Percentiles rank a stretch among this genome's conserved stretches.
Evolutionary conservation across 2,113 vertebrate genomes (phyloP).

Genomic region (Nycticebus coucang): DNA sequence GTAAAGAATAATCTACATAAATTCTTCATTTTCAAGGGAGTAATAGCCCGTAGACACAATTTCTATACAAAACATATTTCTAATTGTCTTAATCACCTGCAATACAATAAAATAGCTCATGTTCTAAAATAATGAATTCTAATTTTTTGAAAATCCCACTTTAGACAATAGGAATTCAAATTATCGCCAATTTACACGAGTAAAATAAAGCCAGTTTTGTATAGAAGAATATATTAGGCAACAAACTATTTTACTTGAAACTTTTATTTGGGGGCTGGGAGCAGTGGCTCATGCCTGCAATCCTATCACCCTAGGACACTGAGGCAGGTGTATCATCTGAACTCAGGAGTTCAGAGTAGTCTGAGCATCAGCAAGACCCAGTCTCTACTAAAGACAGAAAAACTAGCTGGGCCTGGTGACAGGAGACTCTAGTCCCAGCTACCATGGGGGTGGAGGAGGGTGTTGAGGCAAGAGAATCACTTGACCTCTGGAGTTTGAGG

Average conservation of each 20-base stretch:
- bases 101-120: not conserved
- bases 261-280: not conserved
- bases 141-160: not conserved
- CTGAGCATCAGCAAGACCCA: too few relatives aligned
- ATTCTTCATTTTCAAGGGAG: not conserved
- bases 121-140: not conserved
- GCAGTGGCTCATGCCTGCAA: too few relatives aligned
- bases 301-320: too few relatives aligned
- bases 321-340: too few relatives aligned
- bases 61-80: not conserved
- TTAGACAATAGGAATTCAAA: not conserved
- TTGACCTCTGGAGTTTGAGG: too few relatives aligned
- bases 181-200: not conserved
- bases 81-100: not conserved
- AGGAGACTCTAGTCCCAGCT: too few relatives aligned
- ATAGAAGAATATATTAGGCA: not conserved
- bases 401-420: too few relatives aligned
- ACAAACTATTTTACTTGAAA: not conserved
- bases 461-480: too few relatives aligned
- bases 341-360: too few relatives aligned
- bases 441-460: too few relatives aligned
- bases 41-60: too few relatives aligned
- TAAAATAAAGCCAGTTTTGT: not conserved
- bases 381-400: too few relatives aligned
- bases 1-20: not conserved